Evolutionary conservation across 92 coral and sea anemone genomes (phyloP).

Genomic region (Palythoa grandiflora): DNA sequence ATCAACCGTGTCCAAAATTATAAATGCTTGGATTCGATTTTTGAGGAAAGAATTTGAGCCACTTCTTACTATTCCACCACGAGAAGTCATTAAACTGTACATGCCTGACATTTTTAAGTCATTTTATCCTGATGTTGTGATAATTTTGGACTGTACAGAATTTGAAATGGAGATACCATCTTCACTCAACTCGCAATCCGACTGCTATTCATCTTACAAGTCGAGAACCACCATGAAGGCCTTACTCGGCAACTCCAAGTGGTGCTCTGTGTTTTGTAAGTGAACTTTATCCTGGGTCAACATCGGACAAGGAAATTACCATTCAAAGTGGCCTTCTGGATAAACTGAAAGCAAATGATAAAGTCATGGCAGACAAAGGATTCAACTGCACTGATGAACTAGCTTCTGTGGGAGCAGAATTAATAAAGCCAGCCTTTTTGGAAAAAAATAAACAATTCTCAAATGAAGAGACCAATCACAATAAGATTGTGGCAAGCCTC

Average conservation of each 20-base stretch:
- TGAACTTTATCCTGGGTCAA: conserved; percentile 53
- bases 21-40: conserved; percentile 59
- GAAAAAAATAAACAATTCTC: conserved; percentile 54
- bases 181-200: conserved; percentile 47
- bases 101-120: conserved; percentile 58
- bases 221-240: conserved; percentile 68
- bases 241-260: conserved; percentile 63
- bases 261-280: conserved; percentile 57
- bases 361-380: conserved; percentile 66
- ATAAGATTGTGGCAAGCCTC: conserved; percentile 70
- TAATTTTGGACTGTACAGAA: conserved; percentile 59
- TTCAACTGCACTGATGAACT: conserved; percentile 62
- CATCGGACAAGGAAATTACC: conserved; percentile 55
- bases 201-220: conserved; percentile 63
- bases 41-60: conserved; percentile 63
- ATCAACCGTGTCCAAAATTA: conserved; percentile 58
- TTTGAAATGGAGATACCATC: conserved; percentile 51
- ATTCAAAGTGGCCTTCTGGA: conserved; percentile 49
- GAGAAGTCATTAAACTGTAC: conserved; percentile 59
- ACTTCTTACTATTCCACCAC: conserved; percentile 53
- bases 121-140: conserved; percentile 39
- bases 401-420: conserved; percentile 58
- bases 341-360: conserved; percentile 43
- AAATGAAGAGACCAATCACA: conserved; percentile 65
- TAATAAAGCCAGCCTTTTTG: conserved; percentile 53